A percentile compares a stretch with the other conserved stretches of the same genome.
Conservation (phyloP, 2,113 vertebrate species). For the Scortum barcoo region DNA sequence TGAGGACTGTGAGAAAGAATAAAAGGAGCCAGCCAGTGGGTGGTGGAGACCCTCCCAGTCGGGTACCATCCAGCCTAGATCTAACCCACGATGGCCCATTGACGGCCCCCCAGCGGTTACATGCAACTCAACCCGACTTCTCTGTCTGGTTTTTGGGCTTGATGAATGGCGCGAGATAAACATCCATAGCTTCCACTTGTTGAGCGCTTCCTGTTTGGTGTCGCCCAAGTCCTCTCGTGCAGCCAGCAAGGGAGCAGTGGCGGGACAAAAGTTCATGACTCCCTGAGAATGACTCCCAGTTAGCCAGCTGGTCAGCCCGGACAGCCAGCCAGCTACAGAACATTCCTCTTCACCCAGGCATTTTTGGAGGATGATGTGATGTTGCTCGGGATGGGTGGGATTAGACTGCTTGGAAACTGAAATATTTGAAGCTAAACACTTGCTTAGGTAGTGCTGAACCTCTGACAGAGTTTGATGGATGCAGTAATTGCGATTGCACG, state of each 20-base stretch:
- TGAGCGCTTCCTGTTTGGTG: constrained; percentile 86
- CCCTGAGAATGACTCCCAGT: constrained; percentile 77
- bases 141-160: constrained; percentile 62
- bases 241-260: constrained; percentile 74
- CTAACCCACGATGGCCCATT: constrained; percentile 41
- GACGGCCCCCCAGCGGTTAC: constrained; percentile 20
- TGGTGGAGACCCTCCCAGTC: constrained; percentile 50
- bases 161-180: constrained; percentile 82
- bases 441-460: constrained; percentile 28
- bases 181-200: constrained; percentile 83
- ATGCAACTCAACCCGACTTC: constrained; percentile 29
- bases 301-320: constrained; percentile 66
- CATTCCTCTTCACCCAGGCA: constrained; percentile 77
- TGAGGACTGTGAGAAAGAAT: constrained; percentile 67
- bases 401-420: constrained; percentile 62
- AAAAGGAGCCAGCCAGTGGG: constrained; percentile 49
- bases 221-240: constrained; percentile 78
- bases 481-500: constrained; percentile 22
- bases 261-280: constrained; percentile 85
- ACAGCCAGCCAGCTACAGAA: constrained; percentile 57
- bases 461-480: constrained; percentile 48
- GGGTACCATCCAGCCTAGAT: constrained; percentile 49
- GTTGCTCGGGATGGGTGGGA: constrained; percentile 66
- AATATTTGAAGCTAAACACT: constrained; percentile 63
- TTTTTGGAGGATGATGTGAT: constrained; percentile 82